Evolutionary conservation across 2,797 vertebrate genomes (phyloP), one percentile per base, ranked within the genome.

Genomic region (Pangasius larnaudii): DNA sequence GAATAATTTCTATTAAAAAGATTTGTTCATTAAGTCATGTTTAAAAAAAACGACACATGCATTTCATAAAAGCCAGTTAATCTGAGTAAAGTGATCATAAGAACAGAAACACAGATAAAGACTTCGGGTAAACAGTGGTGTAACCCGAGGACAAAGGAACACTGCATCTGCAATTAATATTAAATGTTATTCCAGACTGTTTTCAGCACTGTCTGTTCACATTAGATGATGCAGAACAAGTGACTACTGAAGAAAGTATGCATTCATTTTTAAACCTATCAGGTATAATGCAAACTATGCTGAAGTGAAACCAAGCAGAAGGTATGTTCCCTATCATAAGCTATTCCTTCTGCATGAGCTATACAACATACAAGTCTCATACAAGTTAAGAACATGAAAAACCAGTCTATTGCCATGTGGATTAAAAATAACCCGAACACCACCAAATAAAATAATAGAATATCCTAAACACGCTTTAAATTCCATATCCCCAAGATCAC

Each of bases 81-180:
- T 1, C 22, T 9, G 27, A 69, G n/a, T 69, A 78, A 78, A 18
- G 14, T 78, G 9, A 77, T 30, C 8, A 56, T 30, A 51, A 42
- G 24, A 56, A 67, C 46, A 88, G 46, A 22, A 53, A 36, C 1
- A 61, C 36, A 83, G 16, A 71, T 4, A 22, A n/a, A 74, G 18
- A 51, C 27, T 5, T 33, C 16, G 0, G 22, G 39, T 65, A 19
- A 75, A 67, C 72, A 24, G 11, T n/a, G 10, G 36, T 78, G 51
- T 88, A 88, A 69, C 74, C 71, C n/a, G 75, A 74, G 67, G 39
- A 88, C 61, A 61, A 19, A 69, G 85, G 87, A 85, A 91, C 39
- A 84, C 71, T 69, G 83, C 89, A 86, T 87, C 71, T 75, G 49
- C 63, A 71, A 89, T 88, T 33, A 88, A 90, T 87, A 90, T 89